These are phyloP conservation scores for Stichodactyla mertensii DNA, from an alignment of 64 coral and sea anemone species.

Conservation along the genomic window DNA sequence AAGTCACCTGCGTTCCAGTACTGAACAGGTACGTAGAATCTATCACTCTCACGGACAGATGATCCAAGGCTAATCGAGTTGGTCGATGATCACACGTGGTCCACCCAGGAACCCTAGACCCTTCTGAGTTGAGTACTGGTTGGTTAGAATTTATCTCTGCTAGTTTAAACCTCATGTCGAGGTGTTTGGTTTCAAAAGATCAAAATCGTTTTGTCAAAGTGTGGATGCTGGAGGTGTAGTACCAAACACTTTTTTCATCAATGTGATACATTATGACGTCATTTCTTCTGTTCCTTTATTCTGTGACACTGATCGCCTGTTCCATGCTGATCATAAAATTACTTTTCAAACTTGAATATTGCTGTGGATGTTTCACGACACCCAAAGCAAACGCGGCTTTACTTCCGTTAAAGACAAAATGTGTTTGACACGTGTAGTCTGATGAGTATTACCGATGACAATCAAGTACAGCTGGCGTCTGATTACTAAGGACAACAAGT, in stretches of 20 bases:
- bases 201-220: too few species aligned
- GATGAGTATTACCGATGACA: neutral
- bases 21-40: too few species aligned
- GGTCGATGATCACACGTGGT: neutral
- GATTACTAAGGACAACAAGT: neutral
- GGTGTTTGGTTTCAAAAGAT: neutral
- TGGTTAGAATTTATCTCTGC: neutral
- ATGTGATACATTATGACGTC: too few species aligned
- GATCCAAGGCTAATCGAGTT: neutral
- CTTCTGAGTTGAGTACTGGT: too few species aligned
- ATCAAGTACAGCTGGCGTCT: slow-evolving; percentile 3
- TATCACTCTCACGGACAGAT: neutral
- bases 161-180: neutral
- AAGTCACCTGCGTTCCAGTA: too few species aligned
- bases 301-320: too few species aligned
- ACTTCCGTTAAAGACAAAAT: neutral
- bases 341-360: too few species aligned
- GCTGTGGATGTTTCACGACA: too few species aligned
- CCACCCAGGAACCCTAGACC: neutral
- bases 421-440: slow-evolving; percentile 1
- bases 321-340: too few species aligned
- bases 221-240: too few species aligned
- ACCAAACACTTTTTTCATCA: too few species aligned
- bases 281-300: neutral
- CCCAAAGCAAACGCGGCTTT: neutral